phyloP scores from a whole-genome alignment of 2,888 invertebrate species.

The Elmis aenea region DNA sequence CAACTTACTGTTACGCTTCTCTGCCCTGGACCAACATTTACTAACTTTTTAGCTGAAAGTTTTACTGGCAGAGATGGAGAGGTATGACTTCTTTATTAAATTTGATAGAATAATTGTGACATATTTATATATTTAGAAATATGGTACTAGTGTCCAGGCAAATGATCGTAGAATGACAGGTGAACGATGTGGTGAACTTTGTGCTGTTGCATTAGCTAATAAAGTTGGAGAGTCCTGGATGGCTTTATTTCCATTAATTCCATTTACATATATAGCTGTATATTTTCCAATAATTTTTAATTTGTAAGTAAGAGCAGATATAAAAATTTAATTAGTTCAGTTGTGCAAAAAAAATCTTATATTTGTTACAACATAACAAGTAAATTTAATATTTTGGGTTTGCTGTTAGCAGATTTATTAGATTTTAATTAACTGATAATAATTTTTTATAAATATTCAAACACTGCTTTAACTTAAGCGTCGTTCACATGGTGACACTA shows the following conservation, averaged over 20 bases:
- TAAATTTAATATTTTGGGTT: not conserved
- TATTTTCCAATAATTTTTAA: slow-evolving; percentile 53
- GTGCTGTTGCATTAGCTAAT: slow-evolving; percentile 57
- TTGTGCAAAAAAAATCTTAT: no score
- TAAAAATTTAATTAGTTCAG: no score
- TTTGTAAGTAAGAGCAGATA: slow-evolving; percentile 50
- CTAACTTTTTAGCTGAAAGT: slow-evolving; percentile 61
- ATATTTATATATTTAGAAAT: slow-evolving; percentile 37
- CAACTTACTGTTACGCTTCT: slow-evolving; percentile 59
- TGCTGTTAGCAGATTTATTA: no score
- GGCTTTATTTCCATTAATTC: slow-evolving; percentile 57
- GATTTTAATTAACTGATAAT: no score
- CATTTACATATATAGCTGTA: slow-evolving; percentile 54
- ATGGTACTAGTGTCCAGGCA: slow-evolving; percentile 40
- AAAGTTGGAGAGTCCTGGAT: slow-evolving; percentile 66
- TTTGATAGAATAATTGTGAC: slow-evolving; percentile 6
- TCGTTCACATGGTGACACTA: no score
- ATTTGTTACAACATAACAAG: slow-evolving; percentile 2
- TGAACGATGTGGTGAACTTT: slow-evolving; percentile 55
- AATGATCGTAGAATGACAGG: slow-evolving; percentile 52
- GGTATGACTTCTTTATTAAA: slow-evolving; percentile 40
- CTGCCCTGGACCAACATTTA: slow-evolving; percentile 74
- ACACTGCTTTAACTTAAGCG: no score
- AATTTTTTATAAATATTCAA: no score
- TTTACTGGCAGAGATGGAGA: slow-evolving; percentile 61